Base-by-base conservation (phyloP, 2,888 invertebrate species). In the Euplagia quadripunctaria region DNA sequence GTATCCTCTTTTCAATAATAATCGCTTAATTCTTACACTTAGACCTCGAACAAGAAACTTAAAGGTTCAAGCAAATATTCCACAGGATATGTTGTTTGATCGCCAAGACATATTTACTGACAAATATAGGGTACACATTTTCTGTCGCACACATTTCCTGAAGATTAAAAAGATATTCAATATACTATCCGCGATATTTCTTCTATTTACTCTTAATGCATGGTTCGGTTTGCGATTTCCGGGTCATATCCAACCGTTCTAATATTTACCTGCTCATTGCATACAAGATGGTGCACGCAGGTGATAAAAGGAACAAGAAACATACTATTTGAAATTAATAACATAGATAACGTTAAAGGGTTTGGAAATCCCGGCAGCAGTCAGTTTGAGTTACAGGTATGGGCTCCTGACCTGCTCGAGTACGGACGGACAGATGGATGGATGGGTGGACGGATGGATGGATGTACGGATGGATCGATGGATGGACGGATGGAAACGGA, bases 51-150 rank as follows among this genome's bases (percentile, higher is more conserved):
- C 82, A 88, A 90, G 91, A 91, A 93, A 91, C 90, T 90, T 88
- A 89, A 87, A 89, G 89, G 89, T 89, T 87, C 89, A 88, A 90
- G 92, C 91, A 95, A 95, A 95, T 94, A 95, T 94, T 93, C 90
- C 86, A 88, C 87, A 90, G 90, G 93, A 93, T 93, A 94, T 92
- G 92, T 93, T 95, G 94, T 95, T 95, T 95, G 95, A 94, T 94
- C 95, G 93, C 87, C 88, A 89, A 91, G 92, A 94, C 93, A 93
- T 94, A 92, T 95, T 94, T 95, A 89, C 92, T 85, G 89, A 92
- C 93, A 94, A 94, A 94, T 92, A 92, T 92, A 83, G 86, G 89
- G 84, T 84, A 75, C 87, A 87, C 87, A 86, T 86, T 85, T 61
- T 86, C 85, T 88, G 85, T 85, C 83, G 83, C 82, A 84, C 78